Conservation (phyloP, 2,888 invertebrate genomes). For the Hypercompe scribonia region DNA sequence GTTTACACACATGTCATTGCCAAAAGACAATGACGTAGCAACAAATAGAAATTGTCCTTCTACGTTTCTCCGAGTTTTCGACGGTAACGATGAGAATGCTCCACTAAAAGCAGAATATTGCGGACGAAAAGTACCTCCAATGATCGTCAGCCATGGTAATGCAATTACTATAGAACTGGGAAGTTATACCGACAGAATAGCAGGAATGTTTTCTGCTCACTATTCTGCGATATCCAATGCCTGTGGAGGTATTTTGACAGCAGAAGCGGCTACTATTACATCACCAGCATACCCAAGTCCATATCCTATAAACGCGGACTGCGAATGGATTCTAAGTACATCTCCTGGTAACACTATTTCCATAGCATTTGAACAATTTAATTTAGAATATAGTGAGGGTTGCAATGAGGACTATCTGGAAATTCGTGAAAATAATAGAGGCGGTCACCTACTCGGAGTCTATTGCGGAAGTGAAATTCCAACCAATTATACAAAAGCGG, state of each 20-base stretch:
- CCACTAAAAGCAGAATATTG: slow-evolving; percentile 90
- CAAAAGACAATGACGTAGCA: slow-evolving; percentile 57
- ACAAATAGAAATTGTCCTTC: slow-evolving; percentile 69
- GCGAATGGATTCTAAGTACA: slow-evolving; percentile 89
- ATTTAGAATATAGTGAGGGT: slow-evolving; percentile 89
- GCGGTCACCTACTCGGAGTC: slow-evolving; percentile 88
- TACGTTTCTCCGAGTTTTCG: slow-evolving; percentile 86
- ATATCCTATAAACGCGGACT: slow-evolving; percentile 90
- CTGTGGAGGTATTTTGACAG: slow-evolving; percentile 93
- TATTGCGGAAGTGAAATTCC: slow-evolving; percentile 92
- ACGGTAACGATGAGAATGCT: slow-evolving; percentile 89
- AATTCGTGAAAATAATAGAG: slow-evolving; percentile 89
- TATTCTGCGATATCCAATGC: slow-evolving; percentile 85
- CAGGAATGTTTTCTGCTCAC: slow-evolving; percentile 74
- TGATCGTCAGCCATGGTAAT: slow-evolving; percentile 90
- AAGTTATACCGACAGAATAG: slow-evolving; percentile 62
- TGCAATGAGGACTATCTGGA: slow-evolving; percentile 96
- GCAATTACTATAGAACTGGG: slow-evolving; percentile 85
- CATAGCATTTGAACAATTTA: slow-evolving; percentile 89
- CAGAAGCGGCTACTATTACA: slow-evolving; percentile 90
- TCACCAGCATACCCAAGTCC: slow-evolving; percentile 95
- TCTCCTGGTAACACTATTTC: slow-evolving; percentile 89
- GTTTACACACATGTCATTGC: slow-evolving; percentile 87
- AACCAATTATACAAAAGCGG: slow-evolving; percentile 85
- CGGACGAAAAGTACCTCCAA: slow-evolving; percentile 86